phyloP scores from a whole-genome alignment of 2,113 vertebrate species.

The Saguinus imperator region DNA sequence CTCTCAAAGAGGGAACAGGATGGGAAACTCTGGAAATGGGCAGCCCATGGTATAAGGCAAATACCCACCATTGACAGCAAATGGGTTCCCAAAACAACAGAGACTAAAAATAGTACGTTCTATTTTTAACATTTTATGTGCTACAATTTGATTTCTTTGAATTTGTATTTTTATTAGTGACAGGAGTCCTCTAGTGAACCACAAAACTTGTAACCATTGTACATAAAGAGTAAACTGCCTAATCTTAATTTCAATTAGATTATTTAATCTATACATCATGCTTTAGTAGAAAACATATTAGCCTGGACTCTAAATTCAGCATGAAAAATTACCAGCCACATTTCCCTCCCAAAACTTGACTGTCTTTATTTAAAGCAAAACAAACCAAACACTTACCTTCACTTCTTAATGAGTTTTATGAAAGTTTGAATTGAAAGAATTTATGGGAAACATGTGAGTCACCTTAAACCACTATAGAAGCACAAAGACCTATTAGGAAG shows the following conservation, averaged over 20 bases:
- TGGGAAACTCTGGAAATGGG: neutral
- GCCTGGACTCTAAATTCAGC: neutral
- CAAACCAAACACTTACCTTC: neutral
- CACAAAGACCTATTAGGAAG: neutral
- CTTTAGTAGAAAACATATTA: neutral
- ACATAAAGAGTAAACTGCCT: neutral
- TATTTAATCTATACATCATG: neutral
- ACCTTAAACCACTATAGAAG: neutral
- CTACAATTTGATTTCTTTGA: neutral
- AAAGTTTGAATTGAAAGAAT: neutral
- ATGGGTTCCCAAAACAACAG: neutral
- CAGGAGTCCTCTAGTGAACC: neutral
- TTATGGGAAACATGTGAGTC: neutral
- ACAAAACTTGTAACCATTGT: neutral
- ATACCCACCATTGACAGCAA: neutral
- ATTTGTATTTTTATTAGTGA: neutral
- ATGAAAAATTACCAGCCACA: neutral
- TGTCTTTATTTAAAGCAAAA: neutral
- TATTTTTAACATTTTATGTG: neutral
- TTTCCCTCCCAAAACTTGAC: neutral
- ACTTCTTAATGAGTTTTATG: neutral
- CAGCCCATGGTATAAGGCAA: neutral
- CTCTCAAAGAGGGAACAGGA: neutral
- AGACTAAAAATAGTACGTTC: neutral
- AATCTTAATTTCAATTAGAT: neutral